Conservation (phyloP, 1,140 invertebrate genomes). For the Bombus huntii region DNA sequence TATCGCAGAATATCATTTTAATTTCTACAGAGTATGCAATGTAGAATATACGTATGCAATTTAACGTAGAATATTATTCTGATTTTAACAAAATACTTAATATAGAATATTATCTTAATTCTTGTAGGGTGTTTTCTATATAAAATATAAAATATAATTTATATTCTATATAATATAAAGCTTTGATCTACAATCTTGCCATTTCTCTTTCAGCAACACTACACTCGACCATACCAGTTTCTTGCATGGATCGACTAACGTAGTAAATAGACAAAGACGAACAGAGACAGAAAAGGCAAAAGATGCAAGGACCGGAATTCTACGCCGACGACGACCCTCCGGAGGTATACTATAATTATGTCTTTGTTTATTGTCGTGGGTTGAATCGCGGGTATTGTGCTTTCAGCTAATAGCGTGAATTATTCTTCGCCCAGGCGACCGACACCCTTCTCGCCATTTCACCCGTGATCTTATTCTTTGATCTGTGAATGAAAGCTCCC, state of each 20-base stretch:
- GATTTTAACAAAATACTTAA: no score
- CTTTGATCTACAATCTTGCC: no score
- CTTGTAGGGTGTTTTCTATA: no score
- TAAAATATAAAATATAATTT: no score
- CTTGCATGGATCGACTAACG: conserved; percentile 10
- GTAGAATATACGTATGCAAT: neutral
- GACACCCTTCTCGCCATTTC: conserved; percentile 51
- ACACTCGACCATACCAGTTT: neutral
- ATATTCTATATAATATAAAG: no score
- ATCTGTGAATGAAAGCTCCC: conserved; percentile 58
- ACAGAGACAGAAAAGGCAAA: neutral
- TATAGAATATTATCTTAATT: no score
- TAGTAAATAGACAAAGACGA: no score
- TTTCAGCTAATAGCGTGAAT: conserved; percentile 76
- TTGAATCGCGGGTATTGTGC: conserved; percentile 65
- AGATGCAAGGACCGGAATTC: conserved; percentile 45
- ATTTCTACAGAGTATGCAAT: neutral
- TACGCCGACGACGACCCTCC: conserved; percentile 34
- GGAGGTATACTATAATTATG: conserved; percentile 69
- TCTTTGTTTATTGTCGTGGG: conserved; percentile 78
- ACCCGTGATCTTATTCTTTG: conserved; percentile 46
- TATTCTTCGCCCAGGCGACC: conserved; percentile 75
- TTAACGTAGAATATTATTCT: no score
- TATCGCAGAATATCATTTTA: no score
- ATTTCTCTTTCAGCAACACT: neutral